Evolutionary conservation across 2,888 invertebrate species (phyloP), one percentile per base, ranked within the genome.

Genomic region (Trissoscelio sp.): DNA sequence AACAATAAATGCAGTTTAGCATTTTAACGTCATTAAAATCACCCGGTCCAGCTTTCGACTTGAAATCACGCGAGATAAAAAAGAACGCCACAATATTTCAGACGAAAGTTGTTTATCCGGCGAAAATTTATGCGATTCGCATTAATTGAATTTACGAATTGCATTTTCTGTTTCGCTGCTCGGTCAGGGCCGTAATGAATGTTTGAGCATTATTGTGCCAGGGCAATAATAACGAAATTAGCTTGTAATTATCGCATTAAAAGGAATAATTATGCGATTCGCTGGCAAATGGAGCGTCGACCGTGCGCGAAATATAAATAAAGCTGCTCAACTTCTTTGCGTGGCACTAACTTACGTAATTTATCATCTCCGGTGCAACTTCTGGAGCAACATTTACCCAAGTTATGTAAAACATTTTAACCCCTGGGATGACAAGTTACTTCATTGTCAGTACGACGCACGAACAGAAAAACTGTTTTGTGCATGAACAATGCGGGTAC

Each of bases 361-460:
- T 77, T 70, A 62, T 77, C 77, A 77, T 77, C 62, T 20, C 55
- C 18, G 28, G 46, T 53, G 48, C 44, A 46, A 46, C 31, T 69
- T 77, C 37, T 62, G 44, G 14, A 55, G 37, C 62, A 70, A 57
- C 69, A 62, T 77, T 53, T 55, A 55, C 37, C 69, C 44, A 77
- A 77, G 69, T 69, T 77, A 70, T 77, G 77, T 77, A 77, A 77
- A 77, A 70, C 77, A 77, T 77, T 69, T 77, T 69, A 77, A 77
- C 77, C 62, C 69, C 55, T 42, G 39, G 55, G 77, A 77, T 77
- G 55, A 69, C 69, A 70, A 69, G 69, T 70, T 62, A 46, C 62
- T 78, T 78, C 69, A 69, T 78, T 78, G 78, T 78, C 78, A 70
- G 64, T 28, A n/a, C 42, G 44, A 55, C 22, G 55, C 12, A 34